Evolutionary conservation across 1,140 invertebrate species (phyloP), one percentile per base, ranked within the genome.

Genomic region (Daktulosphaira vitifoliae): DNA sequence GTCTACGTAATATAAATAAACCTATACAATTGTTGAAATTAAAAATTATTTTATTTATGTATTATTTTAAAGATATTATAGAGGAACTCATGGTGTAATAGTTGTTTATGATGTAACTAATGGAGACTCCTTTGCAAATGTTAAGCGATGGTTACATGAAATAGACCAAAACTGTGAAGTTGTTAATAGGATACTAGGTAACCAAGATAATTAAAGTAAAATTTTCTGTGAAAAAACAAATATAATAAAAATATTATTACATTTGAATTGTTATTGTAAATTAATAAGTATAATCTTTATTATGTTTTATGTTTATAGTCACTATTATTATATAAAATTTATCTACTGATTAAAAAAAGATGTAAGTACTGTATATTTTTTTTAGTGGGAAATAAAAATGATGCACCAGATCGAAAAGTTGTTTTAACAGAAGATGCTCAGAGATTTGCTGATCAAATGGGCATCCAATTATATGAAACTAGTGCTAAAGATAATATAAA

Each of bases 161-260:
- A 99, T 99, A 71, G 95, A 98, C 73, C 91, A 97, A 74, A 98
- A 99, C 80, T 99, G 96, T 84, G 96, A 99, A 82, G 89, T 95
- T 73, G 96, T 99, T 64, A 97, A 97, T 80, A 93, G 92, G 84
- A 93, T 98, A 79, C 82, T 99, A 81, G 92, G 90, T 92, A 76
- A 79, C 76, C 75, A 62, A 13, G 2, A 23, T 59, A 15, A 4
- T 11, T 20, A 5, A 6, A 23, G 20, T 50, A 18, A 20, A n/a
- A 18, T 20, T 6, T 6, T 33, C 11, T 33, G 29, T 11, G 29
- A 33, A 33, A 6, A 33, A 33, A n/a, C n/a, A n/a, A n/a, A n/a
- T n/a, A n/a, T n/a, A n/a, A 4, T 8, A 46, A 6, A 16, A 20
- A 20, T 26, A 22, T 52, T 7, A 23, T 52, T 49, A 9, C 48